Base-by-base conservation (phyloP, 2,888 invertebrate genomes). In the Andricus quercusramuli region DNA sequence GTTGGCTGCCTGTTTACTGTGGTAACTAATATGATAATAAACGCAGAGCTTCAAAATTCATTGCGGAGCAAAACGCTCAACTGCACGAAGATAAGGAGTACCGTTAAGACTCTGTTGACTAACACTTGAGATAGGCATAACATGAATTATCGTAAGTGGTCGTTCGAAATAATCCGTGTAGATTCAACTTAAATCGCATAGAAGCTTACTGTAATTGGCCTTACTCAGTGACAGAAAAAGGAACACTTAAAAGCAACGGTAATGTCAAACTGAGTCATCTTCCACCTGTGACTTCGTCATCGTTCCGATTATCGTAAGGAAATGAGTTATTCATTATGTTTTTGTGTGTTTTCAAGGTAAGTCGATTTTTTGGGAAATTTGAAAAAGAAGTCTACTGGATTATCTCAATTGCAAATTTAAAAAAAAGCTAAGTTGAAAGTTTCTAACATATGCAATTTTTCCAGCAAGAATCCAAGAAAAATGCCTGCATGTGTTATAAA, bases 1-100 rank as follows among this genome's bases (percentile, higher is more conserved):
- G 79, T 37, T 79, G 80, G 78, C 80, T 77, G 82, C 74, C 74
- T 77, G 68, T 25, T 67, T 9, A 67, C n/a, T n/a, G 41, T 76
- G 56, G 37, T 78, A 77, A 82, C 80, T 85, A 85, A 86, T 85
- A 84, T 85, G 85, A 86, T 86, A 83, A 87, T 82, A 67, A 67
- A 67, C 41, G 41, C 22, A 37, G 41, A 41, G n/a, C n/a, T 13
- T 41, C 5, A 41, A 67, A n/a, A 67, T 67, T 37, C 4, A 20
- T 41, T 67, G 22, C 41, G 22, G n/a, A 41, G 67, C n/a, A 67
- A 67, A 67, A 67, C n/a, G 9, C 41, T 67, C 41, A 22, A 67
- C 20, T 67, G 20, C 67, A 67, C 20, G 11, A 11, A 32, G 9
- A 67, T n/a, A 22, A 11, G 13, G 41, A 41, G 41, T 67, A 67